Evolutionary conservation across 2,797 vertebrate species (phyloP).

Genomic region (Acrossocheilus fasciatus): DNA sequence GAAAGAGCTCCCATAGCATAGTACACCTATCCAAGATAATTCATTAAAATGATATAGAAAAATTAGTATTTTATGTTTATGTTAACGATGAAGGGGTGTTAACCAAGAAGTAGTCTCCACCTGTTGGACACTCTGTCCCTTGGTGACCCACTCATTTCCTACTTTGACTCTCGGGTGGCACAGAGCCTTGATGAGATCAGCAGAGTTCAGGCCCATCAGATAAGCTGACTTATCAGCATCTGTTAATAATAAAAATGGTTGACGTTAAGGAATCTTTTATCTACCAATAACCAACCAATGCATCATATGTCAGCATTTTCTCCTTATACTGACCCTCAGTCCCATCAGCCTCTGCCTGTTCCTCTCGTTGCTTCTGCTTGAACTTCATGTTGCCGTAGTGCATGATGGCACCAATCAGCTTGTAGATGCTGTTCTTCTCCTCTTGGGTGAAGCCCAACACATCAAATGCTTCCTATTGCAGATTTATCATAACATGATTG

Average conservation of each 20-base stretch:
- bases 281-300: not conserved
- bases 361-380: slow-evolving; percentile 87
- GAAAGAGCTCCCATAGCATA: slow-evolving; percentile 77
- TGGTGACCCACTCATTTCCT: slow-evolving; percentile 79
- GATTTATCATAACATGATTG: not conserved
- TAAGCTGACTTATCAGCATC: slow-evolving; percentile 76
- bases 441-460: slow-evolving; percentile 84
- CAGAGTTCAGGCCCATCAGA: slow-evolving; percentile 76
- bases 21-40: not conserved
- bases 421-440: slow-evolving; percentile 87
- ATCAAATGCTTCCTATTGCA: slow-evolving; percentile 80
- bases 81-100: not conserved
- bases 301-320: not conserved
- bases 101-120: slow-evolving; percentile 51
- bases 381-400: slow-evolving; percentile 90
- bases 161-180: slow-evolving; percentile 78
- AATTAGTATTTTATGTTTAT: too few species aligned
- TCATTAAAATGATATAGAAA: too few species aligned
- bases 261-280: not conserved
- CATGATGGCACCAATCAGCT: slow-evolving; percentile 87
- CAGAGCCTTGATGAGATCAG: slow-evolving; percentile 74
- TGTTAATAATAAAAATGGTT: slow-evolving; percentile 27
- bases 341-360: slow-evolving; percentile 83
- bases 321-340: slow-evolving; percentile 70
- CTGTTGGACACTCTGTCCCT: slow-evolving; percentile 77